These are phyloP conservation scores for Cygnus atratus DNA, from an alignment of 2,113 vertebrate genomes.

Conservation along the genomic window DNA sequence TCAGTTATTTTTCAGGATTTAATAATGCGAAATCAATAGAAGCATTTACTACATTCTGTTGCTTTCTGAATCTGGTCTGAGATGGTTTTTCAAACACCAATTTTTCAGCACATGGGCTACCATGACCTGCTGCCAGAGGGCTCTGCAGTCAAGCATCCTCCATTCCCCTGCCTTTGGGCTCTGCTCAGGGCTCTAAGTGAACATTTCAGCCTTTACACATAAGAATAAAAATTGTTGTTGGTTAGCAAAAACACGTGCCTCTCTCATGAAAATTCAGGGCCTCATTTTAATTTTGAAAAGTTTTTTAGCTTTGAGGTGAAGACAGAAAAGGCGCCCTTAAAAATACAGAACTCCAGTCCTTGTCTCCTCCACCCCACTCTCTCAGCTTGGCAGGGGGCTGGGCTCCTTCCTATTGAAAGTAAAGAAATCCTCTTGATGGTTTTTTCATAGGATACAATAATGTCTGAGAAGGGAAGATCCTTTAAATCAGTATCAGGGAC, in stretches of 20 bases:
- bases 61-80: background rate
- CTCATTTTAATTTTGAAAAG: background rate
- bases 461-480: background rate
- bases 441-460: background rate
- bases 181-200: background rate
- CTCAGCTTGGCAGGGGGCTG: background rate
- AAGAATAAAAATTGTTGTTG: background rate
- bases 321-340: background rate
- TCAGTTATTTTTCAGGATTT: conserved; percentile 34
- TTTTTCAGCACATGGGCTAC: background rate
- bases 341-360: background rate
- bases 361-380: background rate
- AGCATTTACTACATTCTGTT: conserved; percentile 10
- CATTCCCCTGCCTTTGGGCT: background rate
- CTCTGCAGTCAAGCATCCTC: background rate
- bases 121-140: background rate
- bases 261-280: background rate
- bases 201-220: background rate
- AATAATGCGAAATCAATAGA: conserved; percentile 53
- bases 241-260: background rate
- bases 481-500: background rate
- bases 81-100: background rate
- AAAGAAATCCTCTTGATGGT: background rate
- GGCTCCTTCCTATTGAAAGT: background rate
- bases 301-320: background rate